phyloP scores from a whole-genome alignment of 2,888 invertebrate genomes.

The Mesorhabditis spiculigera region DNA sequence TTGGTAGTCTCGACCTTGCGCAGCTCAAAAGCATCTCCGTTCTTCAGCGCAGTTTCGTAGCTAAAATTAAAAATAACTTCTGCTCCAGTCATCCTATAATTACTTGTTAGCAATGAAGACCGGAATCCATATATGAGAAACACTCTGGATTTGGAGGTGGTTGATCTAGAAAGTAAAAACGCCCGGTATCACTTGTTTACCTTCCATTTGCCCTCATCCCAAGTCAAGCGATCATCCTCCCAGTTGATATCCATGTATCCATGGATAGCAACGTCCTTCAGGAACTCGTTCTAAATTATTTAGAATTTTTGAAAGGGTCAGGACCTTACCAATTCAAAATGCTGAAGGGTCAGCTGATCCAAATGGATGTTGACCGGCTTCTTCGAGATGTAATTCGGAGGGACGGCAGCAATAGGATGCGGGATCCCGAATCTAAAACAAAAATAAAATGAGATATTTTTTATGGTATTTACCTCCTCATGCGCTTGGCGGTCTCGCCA shows the following conservation, averaged over 20 bases:
- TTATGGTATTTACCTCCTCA: conserved; percentile 17
- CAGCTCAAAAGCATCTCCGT: conserved; percentile 56
- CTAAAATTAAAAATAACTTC: conserved; percentile 20
- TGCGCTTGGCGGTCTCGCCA: conserved; percentile 41
- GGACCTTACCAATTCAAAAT: conserved; percentile 50
- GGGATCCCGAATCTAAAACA: conserved; percentile 34
- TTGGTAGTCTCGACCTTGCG: conserved; percentile 45
- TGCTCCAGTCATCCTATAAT: not conserved
- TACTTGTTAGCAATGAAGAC: conserved; percentile 47
- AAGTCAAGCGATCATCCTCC: conserved; percentile 27
- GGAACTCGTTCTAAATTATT: conserved; percentile 49
- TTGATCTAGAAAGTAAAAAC: conserved; percentile 24
- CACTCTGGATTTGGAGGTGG: conserved; percentile 49
- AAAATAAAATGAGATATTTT: not conserved
- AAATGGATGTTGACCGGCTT: conserved; percentile 45
- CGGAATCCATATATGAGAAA: conserved; percentile 55
- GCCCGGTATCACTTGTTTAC: conserved; percentile 6
- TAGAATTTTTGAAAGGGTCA: not conserved
- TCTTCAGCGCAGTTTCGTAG: conserved; percentile 52
- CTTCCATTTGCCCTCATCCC: conserved; percentile 14
- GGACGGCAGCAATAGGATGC: conserved; percentile 56
- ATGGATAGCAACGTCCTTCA: conserved; percentile 51
- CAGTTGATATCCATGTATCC: conserved; percentile 43
- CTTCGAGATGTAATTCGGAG: conserved; percentile 45
- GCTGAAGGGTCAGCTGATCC: conserved; percentile 54